Evolutionary conservation across 1,140 invertebrate species (phyloP).

Genomic region (Micrasema minimum): DNA sequence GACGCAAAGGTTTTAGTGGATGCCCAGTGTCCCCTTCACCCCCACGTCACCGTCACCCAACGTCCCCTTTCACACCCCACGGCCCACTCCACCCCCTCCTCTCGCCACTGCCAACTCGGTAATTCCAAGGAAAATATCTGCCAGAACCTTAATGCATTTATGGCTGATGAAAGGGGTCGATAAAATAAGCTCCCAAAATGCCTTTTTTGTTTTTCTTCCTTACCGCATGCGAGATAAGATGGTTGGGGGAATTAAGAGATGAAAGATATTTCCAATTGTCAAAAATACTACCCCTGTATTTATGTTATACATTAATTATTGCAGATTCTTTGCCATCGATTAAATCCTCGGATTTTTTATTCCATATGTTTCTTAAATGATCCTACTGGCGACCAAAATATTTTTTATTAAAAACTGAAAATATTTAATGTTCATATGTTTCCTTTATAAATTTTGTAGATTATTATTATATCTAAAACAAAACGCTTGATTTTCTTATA

Average conservation of each 20-base stretch:
- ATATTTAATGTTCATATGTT: too few relatives aligned
- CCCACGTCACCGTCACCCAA: background rate
- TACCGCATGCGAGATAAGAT: constrained; percentile 21
- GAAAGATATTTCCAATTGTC: too few relatives aligned
- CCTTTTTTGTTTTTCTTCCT: constrained; percentile 30
- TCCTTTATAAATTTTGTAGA: too few relatives aligned
- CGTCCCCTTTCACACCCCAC: background rate
- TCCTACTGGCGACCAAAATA: too few relatives aligned
- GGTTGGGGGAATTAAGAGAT: constrained; percentile 8
- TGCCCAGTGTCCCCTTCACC: constrained; percentile 13
- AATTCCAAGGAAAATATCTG: constrained; percentile 31
- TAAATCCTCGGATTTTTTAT: too few relatives aligned
- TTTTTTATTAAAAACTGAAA: too few relatives aligned
- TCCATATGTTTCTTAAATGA: too few relatives aligned
- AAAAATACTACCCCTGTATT: too few relatives aligned
- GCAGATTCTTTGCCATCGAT: too few relatives aligned
- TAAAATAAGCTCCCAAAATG: constrained; percentile 33
- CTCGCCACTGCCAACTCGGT: constrained; percentile 1
- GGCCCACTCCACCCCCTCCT: background rate
- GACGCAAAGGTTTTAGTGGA: constrained; percentile 41
- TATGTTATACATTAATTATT: too few relatives aligned
- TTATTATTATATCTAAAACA: too few relatives aligned
- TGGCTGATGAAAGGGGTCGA: constrained; percentile 37
- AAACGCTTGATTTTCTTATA: too few relatives aligned
- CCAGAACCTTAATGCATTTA: constrained; percentile 38